A percentile compares a stretch with the other conserved stretches of the same genome.
Evolutionary conservation across 1,140 invertebrate species (phyloP).

Genomic region (Diabrotica undecimpunctata): DNA sequence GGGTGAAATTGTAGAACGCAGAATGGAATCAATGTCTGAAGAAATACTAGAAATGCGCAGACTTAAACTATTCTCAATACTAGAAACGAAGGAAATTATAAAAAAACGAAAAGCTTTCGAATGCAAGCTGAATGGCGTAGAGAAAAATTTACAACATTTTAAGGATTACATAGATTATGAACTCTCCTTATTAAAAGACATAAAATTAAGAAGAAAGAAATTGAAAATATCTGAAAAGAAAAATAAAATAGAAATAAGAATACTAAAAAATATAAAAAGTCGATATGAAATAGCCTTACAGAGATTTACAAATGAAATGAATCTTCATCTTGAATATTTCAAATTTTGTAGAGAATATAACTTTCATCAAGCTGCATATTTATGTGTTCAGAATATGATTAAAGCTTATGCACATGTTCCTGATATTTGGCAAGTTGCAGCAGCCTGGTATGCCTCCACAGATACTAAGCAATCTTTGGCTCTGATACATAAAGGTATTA

Average conservation of each 20-base stretch:
- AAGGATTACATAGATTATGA: slow-evolving; percentile 35
- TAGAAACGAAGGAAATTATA: slow-evolving; percentile 28
- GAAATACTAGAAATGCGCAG: slow-evolving; percentile 32
- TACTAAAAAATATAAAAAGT: slow-evolving; percentile 32
- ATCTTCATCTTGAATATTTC: slow-evolving; percentile 30
- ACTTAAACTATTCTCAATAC: slow-evolving; percentile 28
- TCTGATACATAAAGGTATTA: slow-evolving; percentile 27
- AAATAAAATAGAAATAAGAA: slow-evolving; percentile 31
- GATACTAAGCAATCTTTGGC: slow-evolving; percentile 11
- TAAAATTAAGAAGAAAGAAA: slow-evolving; percentile 28
- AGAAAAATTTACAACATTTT: slow-evolving; percentile 33
- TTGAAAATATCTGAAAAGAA: slow-evolving; percentile 27
- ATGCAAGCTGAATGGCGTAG: slow-evolving; percentile 32
- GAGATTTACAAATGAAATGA: slow-evolving; percentile 31
- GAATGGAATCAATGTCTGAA: slow-evolving; percentile 30
- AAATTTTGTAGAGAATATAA: slow-evolving; percentile 35
- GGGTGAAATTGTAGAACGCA: slow-evolving; percentile 29
- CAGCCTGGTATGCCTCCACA: slow-evolving; percentile 17
- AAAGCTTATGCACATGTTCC: slow-evolving; percentile 25
- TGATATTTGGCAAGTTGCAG: slow-evolving; percentile 25
- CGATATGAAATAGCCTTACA: slow-evolving; percentile 34
- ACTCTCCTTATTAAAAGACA: slow-evolving; percentile 27
- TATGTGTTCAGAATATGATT: slow-evolving; percentile 33
- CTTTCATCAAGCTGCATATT: slow-evolving; percentile 23
- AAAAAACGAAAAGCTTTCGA: slow-evolving; percentile 32